Conservation (phyloP, 2,888 invertebrate species). For the Conus canariensis region DNA sequence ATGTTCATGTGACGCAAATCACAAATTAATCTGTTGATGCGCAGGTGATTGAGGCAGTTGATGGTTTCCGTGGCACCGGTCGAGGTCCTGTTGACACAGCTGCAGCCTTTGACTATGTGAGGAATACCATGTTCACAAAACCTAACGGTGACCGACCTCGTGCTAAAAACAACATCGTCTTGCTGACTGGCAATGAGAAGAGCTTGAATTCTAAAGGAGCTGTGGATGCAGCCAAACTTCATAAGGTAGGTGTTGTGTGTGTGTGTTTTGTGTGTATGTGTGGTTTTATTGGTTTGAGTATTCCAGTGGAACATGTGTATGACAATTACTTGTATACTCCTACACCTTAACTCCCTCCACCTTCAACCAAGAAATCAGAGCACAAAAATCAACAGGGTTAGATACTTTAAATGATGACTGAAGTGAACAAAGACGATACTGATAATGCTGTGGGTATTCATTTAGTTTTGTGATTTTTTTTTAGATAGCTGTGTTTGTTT, state of each 20-base stretch:
- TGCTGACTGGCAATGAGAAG: constrained; percentile 60
- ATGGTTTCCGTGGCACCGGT: constrained; percentile 45
- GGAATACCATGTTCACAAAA: constrained; percentile 52
- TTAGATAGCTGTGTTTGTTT: too few relatives aligned
- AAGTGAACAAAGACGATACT: too few relatives aligned
- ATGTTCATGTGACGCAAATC: too few relatives aligned
- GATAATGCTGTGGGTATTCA: too few relatives aligned
- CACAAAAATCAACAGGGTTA: too few relatives aligned
- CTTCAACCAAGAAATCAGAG: too few relatives aligned
- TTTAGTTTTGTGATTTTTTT: too few relatives aligned
- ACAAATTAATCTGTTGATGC: not conserved
- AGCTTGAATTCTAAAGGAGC: constrained; percentile 44
- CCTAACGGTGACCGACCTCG: constrained; percentile 58
- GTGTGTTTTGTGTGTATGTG: not conserved
- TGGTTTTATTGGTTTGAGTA: too few relatives aligned
- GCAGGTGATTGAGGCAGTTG: constrained; percentile 57
- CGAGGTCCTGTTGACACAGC: constrained; percentile 47
- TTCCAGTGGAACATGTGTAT: too few relatives aligned
- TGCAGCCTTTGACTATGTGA: constrained; percentile 57
- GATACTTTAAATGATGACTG: too few relatives aligned
- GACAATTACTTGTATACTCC: too few relatives aligned
- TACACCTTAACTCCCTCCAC: too few relatives aligned
- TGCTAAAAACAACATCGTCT: constrained; percentile 59
- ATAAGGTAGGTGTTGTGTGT: constrained; percentile 43
- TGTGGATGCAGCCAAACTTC: constrained; percentile 48